Evolutionary conservation across 2,113 vertebrate species (phyloP), one percentile per base, ranked within the genome.

Genomic region (Euleptes europaea): DNA sequence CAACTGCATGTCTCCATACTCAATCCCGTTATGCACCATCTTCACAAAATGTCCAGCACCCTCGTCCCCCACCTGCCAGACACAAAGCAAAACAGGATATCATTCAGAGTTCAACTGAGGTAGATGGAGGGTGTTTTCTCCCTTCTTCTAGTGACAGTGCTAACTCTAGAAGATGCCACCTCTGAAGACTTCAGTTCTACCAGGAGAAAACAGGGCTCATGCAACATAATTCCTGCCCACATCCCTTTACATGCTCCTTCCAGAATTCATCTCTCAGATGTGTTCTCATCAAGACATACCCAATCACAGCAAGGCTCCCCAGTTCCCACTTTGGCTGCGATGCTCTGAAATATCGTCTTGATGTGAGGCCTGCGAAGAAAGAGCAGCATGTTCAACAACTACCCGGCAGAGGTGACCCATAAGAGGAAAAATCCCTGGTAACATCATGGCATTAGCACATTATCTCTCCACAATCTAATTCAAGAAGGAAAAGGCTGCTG

Each of bases 11-110:
- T 99, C 99, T 0, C 99, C 99, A 0, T 99, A 99, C 90, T 99
- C 99, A 0, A 99, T 99, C n/a, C 99, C 99, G 0, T 99, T 99
- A 91, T 99, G 99, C 69, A 99, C 99, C 99, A 99, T 99, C 97
- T 99, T 99, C 88, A 99, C 99, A 73, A 99, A 99, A 93, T 99
- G 99, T 0, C 99, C 99, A 0, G 99, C 97, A 0, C 99, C 99
- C 88, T 99, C 98, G 0, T 99, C 98, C 33, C 99, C 99, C 26
- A 99, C 99, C 99, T 99, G 94, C 31, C 17, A 19, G 63, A 13
- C 38, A 70, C 0, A 86, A 15, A 83, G 1, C 78, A 17, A 60
- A 54, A 75, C 12, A 3, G 49, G 6, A 49, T 11, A 33, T 11
- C 33, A 10, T 0, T 94, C 90, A 95, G 90, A 67, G 51, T 12